Percentiles rank a stretch among this genome's conserved stretches.
phyloP scores from a whole-genome alignment of 2,888 invertebrate genomes.

The Gonocerus acuteangulatus region DNA sequence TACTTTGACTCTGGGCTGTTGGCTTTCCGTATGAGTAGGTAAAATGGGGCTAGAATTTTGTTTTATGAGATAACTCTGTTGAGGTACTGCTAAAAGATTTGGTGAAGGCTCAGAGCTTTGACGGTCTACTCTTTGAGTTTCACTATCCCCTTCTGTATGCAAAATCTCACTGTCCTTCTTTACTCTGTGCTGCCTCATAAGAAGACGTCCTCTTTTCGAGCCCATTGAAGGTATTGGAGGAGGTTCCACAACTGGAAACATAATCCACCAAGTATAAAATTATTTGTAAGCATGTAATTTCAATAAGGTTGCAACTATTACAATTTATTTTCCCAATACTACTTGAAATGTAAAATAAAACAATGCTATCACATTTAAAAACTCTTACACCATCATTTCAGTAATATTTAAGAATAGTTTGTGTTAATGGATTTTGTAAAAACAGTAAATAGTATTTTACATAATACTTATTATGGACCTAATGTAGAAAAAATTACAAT shows the following conservation, averaged over 20 bases:
- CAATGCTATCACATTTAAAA: too few species aligned
- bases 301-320: too few species aligned
- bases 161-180: slow-evolving; percentile 54
- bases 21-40: slow-evolving; percentile 33
- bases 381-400: too few species aligned
- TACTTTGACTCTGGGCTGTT: slow-evolving; percentile 38
- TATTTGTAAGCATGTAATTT: not conserved
- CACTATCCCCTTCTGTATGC: slow-evolving; percentile 24
- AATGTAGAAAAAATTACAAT: too few species aligned
- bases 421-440: too few species aligned
- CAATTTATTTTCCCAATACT: too few species aligned
- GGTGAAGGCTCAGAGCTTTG: slow-evolving; percentile 52
- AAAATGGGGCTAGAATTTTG: slow-evolving; percentile 56
- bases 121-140: slow-evolving; percentile 45
- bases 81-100: slow-evolving; percentile 35
- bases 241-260: slow-evolving; percentile 30
- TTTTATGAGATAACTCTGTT: slow-evolving; percentile 49
- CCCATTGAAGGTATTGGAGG: slow-evolving; percentile 43
- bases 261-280: too few species aligned
- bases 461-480: too few species aligned
- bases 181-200: slow-evolving; percentile 59
- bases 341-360: too few species aligned
- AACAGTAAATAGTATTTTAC: too few species aligned
- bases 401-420: too few species aligned
- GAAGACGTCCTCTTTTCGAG: slow-evolving; percentile 55